Percentiles rank a stretch among this genome's conserved stretches.
Evolutionary conservation across 2,797 vertebrate genomes (phyloP).

Genomic region (Phylloscopus collybita): DNA sequence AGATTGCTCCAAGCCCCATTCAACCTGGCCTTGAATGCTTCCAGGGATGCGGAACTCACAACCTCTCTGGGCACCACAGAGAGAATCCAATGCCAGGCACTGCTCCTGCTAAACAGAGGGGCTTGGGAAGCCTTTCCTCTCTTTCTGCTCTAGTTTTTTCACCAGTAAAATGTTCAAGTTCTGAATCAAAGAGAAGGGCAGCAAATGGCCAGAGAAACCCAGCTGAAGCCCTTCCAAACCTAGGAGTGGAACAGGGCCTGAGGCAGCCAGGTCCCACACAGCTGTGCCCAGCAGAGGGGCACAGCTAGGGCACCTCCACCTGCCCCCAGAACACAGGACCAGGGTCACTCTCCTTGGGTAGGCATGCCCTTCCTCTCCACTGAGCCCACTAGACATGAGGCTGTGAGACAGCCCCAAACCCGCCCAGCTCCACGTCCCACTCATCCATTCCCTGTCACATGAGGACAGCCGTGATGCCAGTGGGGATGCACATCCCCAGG

Average conservation of each 20-base stretch:
- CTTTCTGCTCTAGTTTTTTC: neutral
- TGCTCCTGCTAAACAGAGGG: neutral
- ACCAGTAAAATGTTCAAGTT: neutral
- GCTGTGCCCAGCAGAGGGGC: neutral
- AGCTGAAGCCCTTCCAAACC: neutral
- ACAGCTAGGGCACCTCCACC: neutral
- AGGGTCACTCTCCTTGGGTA: neutral
- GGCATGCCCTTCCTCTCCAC: neutral
- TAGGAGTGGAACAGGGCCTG: neutral
- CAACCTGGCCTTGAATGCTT: neutral
- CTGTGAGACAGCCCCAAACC: neutral
- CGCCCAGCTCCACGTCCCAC: neutral
- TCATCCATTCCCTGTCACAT: neutral
- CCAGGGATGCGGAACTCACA: neutral
- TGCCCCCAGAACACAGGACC: neutral
- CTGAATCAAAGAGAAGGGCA: neutral
- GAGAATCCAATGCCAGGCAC: neutral
- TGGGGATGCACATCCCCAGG: accelerated
- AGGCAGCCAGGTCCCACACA: accelerated
- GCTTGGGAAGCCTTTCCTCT: neutral
- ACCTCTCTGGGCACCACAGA: neutral
- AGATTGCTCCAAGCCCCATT: neutral
- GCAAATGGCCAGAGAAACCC: neutral
- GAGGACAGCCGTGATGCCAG: accelerated
- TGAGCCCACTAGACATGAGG: accelerated